Conservation (phyloP, 1,140 invertebrate genomes). For the Hermatobates lingyangjiaoensis region DNA sequence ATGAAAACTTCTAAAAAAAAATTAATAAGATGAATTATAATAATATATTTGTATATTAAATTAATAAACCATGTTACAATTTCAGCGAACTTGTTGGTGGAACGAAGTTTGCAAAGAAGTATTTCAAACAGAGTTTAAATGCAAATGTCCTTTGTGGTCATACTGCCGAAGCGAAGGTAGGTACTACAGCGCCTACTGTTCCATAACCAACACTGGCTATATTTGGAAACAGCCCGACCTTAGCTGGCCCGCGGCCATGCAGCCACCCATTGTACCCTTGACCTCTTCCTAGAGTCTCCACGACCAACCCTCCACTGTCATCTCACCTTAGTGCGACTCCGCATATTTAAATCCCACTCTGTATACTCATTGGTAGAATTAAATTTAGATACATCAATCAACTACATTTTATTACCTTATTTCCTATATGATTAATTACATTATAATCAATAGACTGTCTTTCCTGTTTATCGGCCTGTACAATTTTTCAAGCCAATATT, state of each 20-base stretch:
- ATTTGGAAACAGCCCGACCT: slow-evolving; percentile 58
- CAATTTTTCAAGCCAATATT: too few relatives aligned
- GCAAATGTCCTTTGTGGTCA: slow-evolving; percentile 68
- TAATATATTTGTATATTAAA: background rate
- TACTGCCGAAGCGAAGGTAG: slow-evolving; percentile 69
- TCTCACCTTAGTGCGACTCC: too few relatives aligned
- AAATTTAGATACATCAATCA: too few relatives aligned
- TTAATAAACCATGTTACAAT: background rate
- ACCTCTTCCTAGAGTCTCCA: background rate
- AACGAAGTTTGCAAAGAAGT: slow-evolving; percentile 84
- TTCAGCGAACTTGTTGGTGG: slow-evolving; percentile 75
- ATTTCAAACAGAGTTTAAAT: slow-evolving; percentile 67
- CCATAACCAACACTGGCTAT: slow-evolving; percentile 75
- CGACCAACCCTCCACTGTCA: too few relatives aligned
- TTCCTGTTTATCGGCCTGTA: too few relatives aligned
- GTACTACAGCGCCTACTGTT: slow-evolving; percentile 78
- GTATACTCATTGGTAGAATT: too few relatives aligned
- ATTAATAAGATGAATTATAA: slow-evolving; percentile 2
- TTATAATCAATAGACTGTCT: too few relatives aligned
- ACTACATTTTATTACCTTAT: too few relatives aligned
- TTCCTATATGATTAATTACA: too few relatives aligned
- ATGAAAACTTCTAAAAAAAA: slow-evolving; percentile 10
- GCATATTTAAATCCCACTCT: too few relatives aligned
- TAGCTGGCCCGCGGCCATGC: slow-evolving; percentile 8
- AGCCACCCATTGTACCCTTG: background rate